Base-by-base conservation (phyloP, 2,888 invertebrate species). In the Sylvicola fuscatus region DNA sequence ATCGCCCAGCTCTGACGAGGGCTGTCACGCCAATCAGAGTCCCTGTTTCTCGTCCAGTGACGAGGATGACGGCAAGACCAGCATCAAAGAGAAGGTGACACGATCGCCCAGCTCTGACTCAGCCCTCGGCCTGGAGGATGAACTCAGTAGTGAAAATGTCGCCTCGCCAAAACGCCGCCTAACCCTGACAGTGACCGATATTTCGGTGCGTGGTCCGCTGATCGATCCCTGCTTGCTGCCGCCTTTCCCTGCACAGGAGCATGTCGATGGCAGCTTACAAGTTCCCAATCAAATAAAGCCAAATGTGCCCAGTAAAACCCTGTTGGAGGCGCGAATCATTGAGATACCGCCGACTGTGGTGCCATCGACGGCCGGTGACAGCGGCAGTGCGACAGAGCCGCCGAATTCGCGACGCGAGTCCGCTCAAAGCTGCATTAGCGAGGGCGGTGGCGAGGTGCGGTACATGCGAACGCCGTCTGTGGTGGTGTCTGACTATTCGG, bases 401-500 rank as follows among this genome's bases (percentile, higher is more conserved):
- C 49, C 53, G 34, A 51, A 47, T 33, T 60, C 58, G 2, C 52
- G 65, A 1, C 57, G 67, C 16, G 64, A 66, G 36, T 58, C 58
- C 7, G 51, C 56, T 2, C 57, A 56, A 30, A 58, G 58, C 38
- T 53, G 49, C 43, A 39, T 49, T 32, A 66, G 64, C 47, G 62
- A 62, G 43, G 14, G 14, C 12, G 62, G 43, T 49, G 66, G 42
- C 63, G 58, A 45, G 48, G 62, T 62, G 37, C 57, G 71, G 3
- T 79, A 72, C 46, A 78, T 80, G 55, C 61, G 83, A 39, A 82
- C 83, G 1, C 86, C 86, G 0, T 83, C 83, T 37, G 83, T 86
- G 32, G 82, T 86, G 3, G 81, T 86, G 30, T 83, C 82, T 49
- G 86, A 86, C 53, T 83, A 83, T 49, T 82, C 82, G 0, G 83